A percentile compares a stretch with the other conserved stretches of the same genome.
These are phyloP conservation scores for Sialia sialis DNA, from an alignment of 2,113 vertebrate genomes.

Conservation along the genomic window DNA sequence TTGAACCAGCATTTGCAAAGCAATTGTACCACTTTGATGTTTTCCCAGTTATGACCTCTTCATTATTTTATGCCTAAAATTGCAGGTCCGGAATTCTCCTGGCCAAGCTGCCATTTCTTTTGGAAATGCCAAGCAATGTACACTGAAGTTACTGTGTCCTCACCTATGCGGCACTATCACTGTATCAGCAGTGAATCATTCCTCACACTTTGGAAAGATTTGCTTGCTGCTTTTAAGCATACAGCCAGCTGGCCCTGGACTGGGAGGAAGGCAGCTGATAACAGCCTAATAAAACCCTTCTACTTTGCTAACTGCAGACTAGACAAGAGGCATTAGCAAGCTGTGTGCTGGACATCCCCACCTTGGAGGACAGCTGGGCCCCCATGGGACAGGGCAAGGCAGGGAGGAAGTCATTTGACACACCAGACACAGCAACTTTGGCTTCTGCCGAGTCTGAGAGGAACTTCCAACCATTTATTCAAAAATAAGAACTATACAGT, in stretches of 20 bases:
- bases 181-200: not conserved
- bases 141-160: not conserved
- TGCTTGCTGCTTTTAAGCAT: not conserved
- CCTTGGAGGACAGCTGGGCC: not conserved
- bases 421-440: not conserved
- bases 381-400: not conserved
- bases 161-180: not conserved
- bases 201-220: not conserved
- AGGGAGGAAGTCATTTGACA: not conserved
- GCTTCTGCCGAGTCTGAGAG: not conserved
- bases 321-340: not conserved
- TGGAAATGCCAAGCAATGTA: not conserved
- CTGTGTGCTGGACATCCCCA: not conserved
- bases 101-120: not conserved
- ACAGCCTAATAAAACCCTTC: not conserved
- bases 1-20: not conserved
- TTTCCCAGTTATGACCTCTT: not conserved
- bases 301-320: not conserved
- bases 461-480: not conserved
- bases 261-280: not conserved
- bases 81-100: not conserved
- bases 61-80: not conserved
- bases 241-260: not conserved
- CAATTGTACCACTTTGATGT: not conserved
- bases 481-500: not conserved